Evolutionary conservation across 2,888 invertebrate species (phyloP).

Genomic region (Pristionchus mayeri): DNA sequence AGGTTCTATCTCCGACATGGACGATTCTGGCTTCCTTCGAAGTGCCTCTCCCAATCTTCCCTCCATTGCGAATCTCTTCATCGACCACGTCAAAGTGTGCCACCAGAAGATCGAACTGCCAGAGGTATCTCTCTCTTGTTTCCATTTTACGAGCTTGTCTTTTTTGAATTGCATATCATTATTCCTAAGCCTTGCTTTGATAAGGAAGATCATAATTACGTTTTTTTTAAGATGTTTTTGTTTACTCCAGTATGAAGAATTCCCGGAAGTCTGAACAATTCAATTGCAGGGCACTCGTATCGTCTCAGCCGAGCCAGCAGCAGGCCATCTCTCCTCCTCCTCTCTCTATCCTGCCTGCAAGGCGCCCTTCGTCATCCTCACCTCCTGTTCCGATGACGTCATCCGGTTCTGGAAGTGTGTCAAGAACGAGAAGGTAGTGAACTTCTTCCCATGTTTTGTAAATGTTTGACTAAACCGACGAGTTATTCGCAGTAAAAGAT

Average conservation of each 20-base stretch:
- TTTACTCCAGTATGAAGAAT: neutral
- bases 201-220: too few species aligned
- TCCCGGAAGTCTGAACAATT: neutral
- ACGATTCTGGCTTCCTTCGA: constrained; percentile 64
- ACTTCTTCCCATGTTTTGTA: too few species aligned
- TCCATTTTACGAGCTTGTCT: too few species aligned
- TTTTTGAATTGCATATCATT: too few species aligned
- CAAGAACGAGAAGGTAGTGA: constrained; percentile 50
- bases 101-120: constrained; percentile 62
- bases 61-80: constrained; percentile 68
- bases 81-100: constrained; percentile 68
- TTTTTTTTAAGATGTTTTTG: neutral
- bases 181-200: too few species aligned
- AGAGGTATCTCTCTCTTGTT: neutral
- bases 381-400: constrained; percentile 92
- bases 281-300: constrained; percentile 48
- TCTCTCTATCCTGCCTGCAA: constrained; percentile 99
- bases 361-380: constrained; percentile 94
- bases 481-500: too few species aligned
- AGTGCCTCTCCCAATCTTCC: constrained; percentile 63
- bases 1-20: constrained; percentile 48
- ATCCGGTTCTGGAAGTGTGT: constrained; percentile 81
- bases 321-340: constrained; percentile 96
- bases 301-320: constrained; percentile 87
- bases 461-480: too few species aligned